Percentiles rank a stretch among this genome's conserved stretches.
These are phyloP conservation scores for Rhynchonycteris naso DNA, from an alignment of 2,797 vertebrate genomes.

Conservation along the genomic window DNA sequence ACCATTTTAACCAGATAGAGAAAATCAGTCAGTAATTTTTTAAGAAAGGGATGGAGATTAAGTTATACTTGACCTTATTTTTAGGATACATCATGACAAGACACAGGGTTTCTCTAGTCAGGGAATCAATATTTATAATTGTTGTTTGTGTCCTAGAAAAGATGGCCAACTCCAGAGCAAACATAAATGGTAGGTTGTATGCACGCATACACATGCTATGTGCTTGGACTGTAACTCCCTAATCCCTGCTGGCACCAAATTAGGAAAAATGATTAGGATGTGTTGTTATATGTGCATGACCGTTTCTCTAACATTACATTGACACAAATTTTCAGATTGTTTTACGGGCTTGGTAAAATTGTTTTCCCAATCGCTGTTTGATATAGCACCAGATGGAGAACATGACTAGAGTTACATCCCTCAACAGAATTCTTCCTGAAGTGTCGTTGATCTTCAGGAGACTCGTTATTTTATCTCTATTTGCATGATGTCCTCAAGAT, in stretches of 20 bases:
- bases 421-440: background rate
- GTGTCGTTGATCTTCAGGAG: conserved; percentile 24
- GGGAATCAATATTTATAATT: background rate
- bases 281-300: background rate
- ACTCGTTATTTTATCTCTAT: conserved; percentile 8
- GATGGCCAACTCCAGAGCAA: background rate
- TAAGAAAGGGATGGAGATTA: background rate
- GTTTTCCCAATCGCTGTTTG: conserved; percentile 11
- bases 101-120: background rate
- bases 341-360: background rate
- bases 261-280: background rate
- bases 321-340: background rate
- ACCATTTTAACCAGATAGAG: conserved; percentile 1
- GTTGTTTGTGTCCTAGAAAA: background rate
- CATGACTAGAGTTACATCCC: background rate
- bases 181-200: background rate
- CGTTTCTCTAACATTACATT: background rate
- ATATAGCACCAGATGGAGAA: conserved; percentile 32
- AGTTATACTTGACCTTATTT: background rate
- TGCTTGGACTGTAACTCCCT: background rate
- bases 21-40: background rate
- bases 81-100: background rate
- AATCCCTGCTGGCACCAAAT: background rate
- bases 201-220: rapidly evolving
- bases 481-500: background rate